Evolutionary conservation across 2,888 invertebrate genomes (phyloP), one percentile per base, ranked within the genome.

Genomic region (Pyralis farinalis): DNA sequence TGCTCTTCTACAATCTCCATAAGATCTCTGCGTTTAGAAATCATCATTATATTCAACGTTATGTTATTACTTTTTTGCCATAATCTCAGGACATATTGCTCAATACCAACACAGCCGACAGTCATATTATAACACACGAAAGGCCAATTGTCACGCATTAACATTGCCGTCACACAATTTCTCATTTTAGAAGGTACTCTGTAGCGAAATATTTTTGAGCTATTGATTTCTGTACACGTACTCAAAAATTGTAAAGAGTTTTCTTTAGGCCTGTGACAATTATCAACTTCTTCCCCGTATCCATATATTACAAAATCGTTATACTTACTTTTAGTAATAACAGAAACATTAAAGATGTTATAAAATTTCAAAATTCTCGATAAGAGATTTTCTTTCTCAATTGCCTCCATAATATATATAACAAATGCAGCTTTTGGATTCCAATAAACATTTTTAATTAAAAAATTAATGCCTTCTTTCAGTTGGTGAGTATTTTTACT

Each of bases 381-480:
- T 5, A 33, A 1, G 11, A 27, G 12, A 1, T 33, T 6, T 5
- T 28, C 10, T 10, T 33, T 7, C 4, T 33, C 8, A 0, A 20
- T 8, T 7, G 33, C 16, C 7, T 33, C 7, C 10, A n/a, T 28
- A 3, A 39, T 27, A 7, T 5, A 9, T 7, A 39, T 20, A 8
- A 39, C 16, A 27, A 39, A 39, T 1, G 6, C 25, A 9, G 33
- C 33, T 28, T 16, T 39, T 16, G 39, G 39, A 27, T 39, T 39
- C 33, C 33, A 39, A 12, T 27, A 28, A 9, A 9, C 12, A 16
- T 39, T 28, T 20, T 28, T 3, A 10, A 10, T 25, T 33, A 39
- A 28, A 9, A 32, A 8, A 10, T 33, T n/a, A 6, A 39, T 20
- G 1, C 28, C 27, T 8, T 27, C 10, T 10, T 39, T 8, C 5